Base-by-base conservation (phyloP, 2,888 invertebrate genomes). In the Craniophora ligustri region DNA sequence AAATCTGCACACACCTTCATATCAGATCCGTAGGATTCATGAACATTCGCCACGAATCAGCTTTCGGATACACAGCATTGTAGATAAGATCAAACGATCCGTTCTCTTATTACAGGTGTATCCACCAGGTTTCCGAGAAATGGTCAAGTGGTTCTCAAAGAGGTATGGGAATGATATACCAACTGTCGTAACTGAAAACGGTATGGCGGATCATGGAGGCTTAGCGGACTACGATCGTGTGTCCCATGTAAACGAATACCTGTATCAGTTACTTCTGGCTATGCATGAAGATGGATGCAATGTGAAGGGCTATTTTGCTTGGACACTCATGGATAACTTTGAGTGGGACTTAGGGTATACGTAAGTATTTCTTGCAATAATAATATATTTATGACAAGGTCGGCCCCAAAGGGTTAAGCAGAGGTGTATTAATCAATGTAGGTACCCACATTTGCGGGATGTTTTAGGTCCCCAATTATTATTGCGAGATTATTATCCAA, bases 121-220 rank as follows among this genome's bases (percentile, higher is more conserved):
- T 53, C 95, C 96, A 4, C 92, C 92, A 70, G 96, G 96, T 21
- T 94, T 96, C 78, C 90, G 95, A 56, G 94, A 94, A 74, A 80
- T 95, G 11, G 76, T 96, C 16, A 95, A 94, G 76, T 95, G 95
- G 94, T 91, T 96, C 36, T 94, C 94, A 66, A 89, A 90, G 19
- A 93, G 94, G 68, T 96, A 95, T 76, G 93, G 94, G 14, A 94
- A 56, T 4, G 53, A 60, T 11, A 36, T 53, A n/a, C 46, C 46
- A 2, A 55, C 65, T 5, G 32, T 60, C 23, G 30, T 95, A 0
- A 92, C 93, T 1, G 95, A 95, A 75, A 95, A 94, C 54, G 94
- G 94, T 5, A 84, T 82, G 60, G 81, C 87, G 18, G 89, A 91
- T 26, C 40, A 41, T 0, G 89, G 84, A 7, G 78, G 81, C n/a